Evolutionary conservation across 2,888 invertebrate genomes (phyloP).

Genomic region (Ernsta delagoae): DNA sequence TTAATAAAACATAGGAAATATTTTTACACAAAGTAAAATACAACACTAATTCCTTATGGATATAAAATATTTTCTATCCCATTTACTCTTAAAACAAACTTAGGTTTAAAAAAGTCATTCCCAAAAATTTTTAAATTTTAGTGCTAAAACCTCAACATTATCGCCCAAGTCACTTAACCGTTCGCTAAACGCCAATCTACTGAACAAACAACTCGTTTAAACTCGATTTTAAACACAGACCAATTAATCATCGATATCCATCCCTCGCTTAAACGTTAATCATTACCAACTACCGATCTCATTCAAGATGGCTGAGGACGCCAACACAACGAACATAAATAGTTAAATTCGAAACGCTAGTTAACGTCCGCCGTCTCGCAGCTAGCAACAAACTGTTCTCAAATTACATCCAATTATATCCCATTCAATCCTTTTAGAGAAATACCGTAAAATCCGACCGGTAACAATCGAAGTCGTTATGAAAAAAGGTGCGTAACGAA

Average conservation of each 20-base stretch:
- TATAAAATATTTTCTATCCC: no score
- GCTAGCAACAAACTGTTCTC: slow-evolving; percentile 76
- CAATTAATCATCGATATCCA: slow-evolving; percentile 73
- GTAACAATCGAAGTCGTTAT: slow-evolving; percentile 80
- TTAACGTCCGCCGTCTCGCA: slow-evolving; percentile 61
- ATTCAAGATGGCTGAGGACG: slow-evolving; percentile 71
- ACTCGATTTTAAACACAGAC: slow-evolving; percentile 46
- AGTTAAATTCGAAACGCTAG: slow-evolving; percentile 67
- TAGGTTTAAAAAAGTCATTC: no score
- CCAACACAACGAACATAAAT: slow-evolving; percentile 69
- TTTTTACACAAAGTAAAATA: no score
- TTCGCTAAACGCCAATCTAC: background rate
- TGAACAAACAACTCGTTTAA: slow-evolving; percentile 36
- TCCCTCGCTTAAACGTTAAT: slow-evolving; percentile 62
- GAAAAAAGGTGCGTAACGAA: slow-evolving; percentile 77
- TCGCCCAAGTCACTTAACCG: no score
- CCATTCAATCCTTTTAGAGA: slow-evolving; percentile 79
- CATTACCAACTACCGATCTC: slow-evolving; percentile 70
- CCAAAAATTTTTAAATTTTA: no score
- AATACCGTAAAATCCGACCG: slow-evolving; percentile 64
- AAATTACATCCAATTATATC: slow-evolving; percentile 84
- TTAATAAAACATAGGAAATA: no score
- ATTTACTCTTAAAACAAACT: no score
- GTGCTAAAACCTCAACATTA: no score
- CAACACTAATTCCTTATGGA: no score